Conservation (phyloP, 2,888 invertebrate species). For the Celastrina argiolus region DNA sequence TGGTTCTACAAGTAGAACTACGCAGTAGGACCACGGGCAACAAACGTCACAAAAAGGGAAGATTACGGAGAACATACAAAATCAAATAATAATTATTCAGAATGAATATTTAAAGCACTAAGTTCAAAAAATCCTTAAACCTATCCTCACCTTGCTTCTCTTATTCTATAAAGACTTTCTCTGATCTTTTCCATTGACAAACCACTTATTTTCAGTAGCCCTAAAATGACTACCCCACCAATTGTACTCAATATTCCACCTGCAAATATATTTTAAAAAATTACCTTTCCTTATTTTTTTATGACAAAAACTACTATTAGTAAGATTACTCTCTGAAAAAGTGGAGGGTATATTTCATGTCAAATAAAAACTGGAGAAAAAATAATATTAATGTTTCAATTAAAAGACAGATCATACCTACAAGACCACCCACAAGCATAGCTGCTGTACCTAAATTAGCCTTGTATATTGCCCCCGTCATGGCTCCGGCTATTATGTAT, state of each 20-base stretch:
- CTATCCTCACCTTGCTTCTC: slow-evolving; percentile 49
- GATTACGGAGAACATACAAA: too few species aligned
- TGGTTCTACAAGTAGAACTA: too few species aligned
- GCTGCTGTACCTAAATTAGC: slow-evolving; percentile 82
- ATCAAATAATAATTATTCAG: too few species aligned
- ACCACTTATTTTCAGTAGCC: slow-evolving; percentile 77
- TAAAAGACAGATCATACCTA: slow-evolving; percentile 66
- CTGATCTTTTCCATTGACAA: slow-evolving; percentile 81
- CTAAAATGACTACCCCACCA: slow-evolving; percentile 76
- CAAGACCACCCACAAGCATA: slow-evolving; percentile 80
- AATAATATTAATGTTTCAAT: too few species aligned
- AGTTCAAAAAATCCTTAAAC: neutral
- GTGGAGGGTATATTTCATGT: too few species aligned
- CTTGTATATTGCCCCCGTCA: slow-evolving; percentile 83
- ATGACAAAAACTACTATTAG: too few species aligned
- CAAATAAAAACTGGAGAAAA: too few species aligned
- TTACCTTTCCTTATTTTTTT: neutral
- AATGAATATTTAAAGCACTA: too few species aligned
- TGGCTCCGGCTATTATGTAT: slow-evolving; percentile 80
- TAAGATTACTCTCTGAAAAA: too few species aligned
- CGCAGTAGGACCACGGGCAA: too few species aligned
- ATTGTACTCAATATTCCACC: slow-evolving; percentile 79
- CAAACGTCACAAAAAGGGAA: too few species aligned
- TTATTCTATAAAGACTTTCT: slow-evolving; percentile 75
- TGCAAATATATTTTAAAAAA: slow-evolving; percentile 44